Percentiles rank a stretch among this genome's conserved stretches.
Evolutionary conservation across 2,888 invertebrate species (phyloP).

Genomic region (Mayetiola destructor): DNA sequence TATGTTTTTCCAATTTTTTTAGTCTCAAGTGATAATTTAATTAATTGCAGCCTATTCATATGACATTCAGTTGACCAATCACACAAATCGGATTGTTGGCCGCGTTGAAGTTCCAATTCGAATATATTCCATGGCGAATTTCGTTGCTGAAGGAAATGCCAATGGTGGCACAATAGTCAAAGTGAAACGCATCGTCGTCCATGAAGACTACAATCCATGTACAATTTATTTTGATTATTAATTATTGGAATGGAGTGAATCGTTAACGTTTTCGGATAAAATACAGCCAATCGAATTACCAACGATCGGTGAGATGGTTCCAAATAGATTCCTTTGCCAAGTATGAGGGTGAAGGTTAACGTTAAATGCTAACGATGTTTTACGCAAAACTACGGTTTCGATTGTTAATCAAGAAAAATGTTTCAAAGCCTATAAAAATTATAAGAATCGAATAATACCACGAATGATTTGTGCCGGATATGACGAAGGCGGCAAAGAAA

Average conservation of each 20-base stretch:
- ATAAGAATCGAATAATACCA: conserved; percentile 34
- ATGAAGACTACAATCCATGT: conserved; percentile 37
- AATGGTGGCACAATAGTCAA: conserved; percentile 38
- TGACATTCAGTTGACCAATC: too few species aligned
- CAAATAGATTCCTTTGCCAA: not conserved
- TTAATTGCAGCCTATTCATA: too few species aligned
- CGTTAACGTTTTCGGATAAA: conserved; percentile 35
- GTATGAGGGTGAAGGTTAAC: conserved; percentile 22
- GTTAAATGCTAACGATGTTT: conserved; percentile 25
- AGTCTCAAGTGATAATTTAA: too few species aligned
- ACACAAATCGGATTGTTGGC: too few species aligned
- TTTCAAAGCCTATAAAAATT: conserved; percentile 35
- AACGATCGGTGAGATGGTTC: too few species aligned
- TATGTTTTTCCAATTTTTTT: too few species aligned
- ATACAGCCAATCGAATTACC: conserved; percentile 37
- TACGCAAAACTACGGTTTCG: conserved; percentile 41
- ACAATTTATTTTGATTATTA: conserved; percentile 45
- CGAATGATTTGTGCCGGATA: conserved; percentile 48
- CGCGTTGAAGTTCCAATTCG: too few species aligned
- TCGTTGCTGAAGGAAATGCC: too few species aligned
- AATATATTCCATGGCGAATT: too few species aligned
- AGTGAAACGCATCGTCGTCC: conserved; percentile 37
- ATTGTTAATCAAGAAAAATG: conserved; percentile 40
- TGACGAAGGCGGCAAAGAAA: conserved; percentile 40
- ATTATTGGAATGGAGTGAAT: conserved; percentile 38